Base-by-base conservation (phyloP, 2,888 invertebrate species). In the Nemurella pictetii region DNA sequence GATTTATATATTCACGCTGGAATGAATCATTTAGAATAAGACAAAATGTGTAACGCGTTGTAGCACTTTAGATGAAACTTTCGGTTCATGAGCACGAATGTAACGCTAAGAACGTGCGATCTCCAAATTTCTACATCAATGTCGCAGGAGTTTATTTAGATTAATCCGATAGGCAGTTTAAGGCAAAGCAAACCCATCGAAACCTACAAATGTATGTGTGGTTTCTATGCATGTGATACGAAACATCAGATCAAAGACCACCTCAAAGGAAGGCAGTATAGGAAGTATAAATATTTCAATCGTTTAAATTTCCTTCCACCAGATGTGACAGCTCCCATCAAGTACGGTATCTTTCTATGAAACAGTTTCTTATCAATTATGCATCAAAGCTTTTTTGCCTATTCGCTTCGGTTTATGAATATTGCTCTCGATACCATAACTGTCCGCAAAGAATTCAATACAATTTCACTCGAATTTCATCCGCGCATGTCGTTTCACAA, bases 311-410 rank as follows among this genome's bases (percentile, higher is more conserved):
- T 1, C 30, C 30, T 78, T 75, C 75, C 29, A 30, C 28, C 78
- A 78, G 78, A 78, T 78, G 78, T 78, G 78, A 78, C 78, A 78
- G 78, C 78, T 78, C 78, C 28, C 78, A 78, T 78, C 78, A 28
- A 27, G 28, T 12, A 78, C 78, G 28, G 30, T 78, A 30, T 75
- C 75, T 75, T 75, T 78, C 78, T 29, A 78, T 78, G 78, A 78
- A 30, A 75, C 27, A 78, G 28, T 29, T 29, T 27, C 29, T n/a
- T 29, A 78, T 78, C 78, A 78, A 78, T 78, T 78, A 78, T 78
- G 26, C 78, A 78, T 78, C 78, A 78, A 78, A 78, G 78, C 78
- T 28, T 28, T 78, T 78, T 55, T 55, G 55, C 78, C 78, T 78
- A 29, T 78, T 29, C 78, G 26, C 4, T 30, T 78, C 78, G 78